These are phyloP conservation scores for Danio aesculapii DNA, from an alignment of 2,797 vertebrate genomes.

Conservation along the genomic window DNA sequence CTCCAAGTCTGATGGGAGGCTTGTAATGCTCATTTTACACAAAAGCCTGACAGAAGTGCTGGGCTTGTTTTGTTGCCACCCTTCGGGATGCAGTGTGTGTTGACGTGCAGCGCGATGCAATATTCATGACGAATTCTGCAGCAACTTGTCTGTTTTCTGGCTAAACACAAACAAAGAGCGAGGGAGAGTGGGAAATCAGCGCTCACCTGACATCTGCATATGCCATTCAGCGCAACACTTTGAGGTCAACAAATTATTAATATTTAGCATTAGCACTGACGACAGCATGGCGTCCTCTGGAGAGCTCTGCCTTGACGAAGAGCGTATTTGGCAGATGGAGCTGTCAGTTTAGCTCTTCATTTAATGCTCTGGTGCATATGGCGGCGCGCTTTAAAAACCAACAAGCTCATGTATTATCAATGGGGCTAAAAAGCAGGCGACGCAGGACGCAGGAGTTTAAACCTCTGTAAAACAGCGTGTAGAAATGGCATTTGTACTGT, in stretches of 20 bases:
- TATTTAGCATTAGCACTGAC: conserved; percentile 81
- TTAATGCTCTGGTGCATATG: conserved; percentile 86
- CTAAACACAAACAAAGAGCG: conserved; percentile 67
- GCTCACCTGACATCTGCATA: conserved; percentile 85
- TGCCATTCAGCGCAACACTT: conserved; percentile 84
- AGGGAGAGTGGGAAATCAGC: conserved; percentile 42
- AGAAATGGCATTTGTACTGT: conserved; percentile 88
- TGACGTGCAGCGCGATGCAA: conserved; percentile 67
- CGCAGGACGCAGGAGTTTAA: conserved; percentile 82
- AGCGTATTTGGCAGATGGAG: conserved; percentile 89
- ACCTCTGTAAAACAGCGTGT: conserved; percentile 88
- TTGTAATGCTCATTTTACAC: conserved; percentile 48
- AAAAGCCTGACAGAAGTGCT: conserved; percentile 46
- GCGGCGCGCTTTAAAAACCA: conserved; percentile 84
- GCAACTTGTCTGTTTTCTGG: conserved; percentile 73
- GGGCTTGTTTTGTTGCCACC: conserved; percentile 59
- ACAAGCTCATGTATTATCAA: conserved; percentile 88
- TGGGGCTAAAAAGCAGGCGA: conserved; percentile 85
- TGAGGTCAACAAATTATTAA: conserved; percentile 86
- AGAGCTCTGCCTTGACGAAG: conserved; percentile 76
- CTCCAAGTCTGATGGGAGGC: conserved; percentile 34
- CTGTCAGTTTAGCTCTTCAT: conserved; percentile 86
- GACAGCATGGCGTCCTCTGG: conserved; percentile 82
- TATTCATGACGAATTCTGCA: conserved; percentile 79
- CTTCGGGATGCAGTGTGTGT: conserved; percentile 37